These are phyloP conservation scores for Abscondita cerata DNA, from an alignment of 2,888 invertebrate genomes.

Conservation along the genomic window DNA sequence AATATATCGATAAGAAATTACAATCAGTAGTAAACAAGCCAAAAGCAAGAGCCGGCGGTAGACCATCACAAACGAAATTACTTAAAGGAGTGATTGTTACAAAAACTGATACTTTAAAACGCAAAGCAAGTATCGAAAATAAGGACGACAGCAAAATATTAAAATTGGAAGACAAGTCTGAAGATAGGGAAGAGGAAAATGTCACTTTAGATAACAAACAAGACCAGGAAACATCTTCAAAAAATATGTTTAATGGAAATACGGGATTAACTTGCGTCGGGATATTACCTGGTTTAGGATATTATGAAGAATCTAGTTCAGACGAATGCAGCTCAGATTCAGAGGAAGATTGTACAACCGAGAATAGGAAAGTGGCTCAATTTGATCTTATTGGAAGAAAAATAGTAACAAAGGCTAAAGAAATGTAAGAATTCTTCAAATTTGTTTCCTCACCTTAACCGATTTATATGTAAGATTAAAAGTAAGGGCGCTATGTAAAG, in stretches of 20 bases:
- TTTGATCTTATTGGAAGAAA: conserved; percentile 45
- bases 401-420: conserved; percentile 40
- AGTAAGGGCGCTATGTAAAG: no score
- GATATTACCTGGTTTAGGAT: conserved; percentile 84
- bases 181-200: no score
- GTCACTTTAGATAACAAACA: not conserved
- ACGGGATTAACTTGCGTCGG: conserved; percentile 75
- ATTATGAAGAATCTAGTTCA: conserved; percentile 75
- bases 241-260: conserved; percentile 21
- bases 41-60: conserved; percentile 46
- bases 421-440: conserved; percentile 32
- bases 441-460: no score
- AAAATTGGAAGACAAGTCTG: conserved; percentile 30
- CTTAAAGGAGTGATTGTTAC: conserved; percentile 78
- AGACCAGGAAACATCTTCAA: conserved; percentile 3
- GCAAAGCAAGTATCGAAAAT: conserved; percentile 30
- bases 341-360: conserved; percentile 67
- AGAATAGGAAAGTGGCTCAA: conserved; percentile 35
- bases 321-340: conserved; percentile 72
- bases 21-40: conserved; percentile 63
- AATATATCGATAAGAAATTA: conserved; percentile 70
- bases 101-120: conserved; percentile 66
- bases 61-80: conserved; percentile 69
- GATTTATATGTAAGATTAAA: no score
- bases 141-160: conserved; percentile 36